Conservation (phyloP, 92 coral and sea anemone genomes). For the Paragorgia papillata region DNA sequence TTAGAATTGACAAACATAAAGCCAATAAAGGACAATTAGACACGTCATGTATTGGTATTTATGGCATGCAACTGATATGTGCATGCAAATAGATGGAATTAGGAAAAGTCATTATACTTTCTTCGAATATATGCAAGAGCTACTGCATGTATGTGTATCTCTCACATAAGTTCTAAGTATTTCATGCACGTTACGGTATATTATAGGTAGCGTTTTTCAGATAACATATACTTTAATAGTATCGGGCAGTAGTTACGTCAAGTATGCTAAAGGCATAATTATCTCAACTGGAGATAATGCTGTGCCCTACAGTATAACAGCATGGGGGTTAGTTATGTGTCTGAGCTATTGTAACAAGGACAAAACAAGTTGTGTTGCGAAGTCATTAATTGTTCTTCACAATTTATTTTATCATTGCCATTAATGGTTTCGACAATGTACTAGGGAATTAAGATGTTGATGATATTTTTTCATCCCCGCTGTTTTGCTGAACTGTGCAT, state of each 20-base stretch:
- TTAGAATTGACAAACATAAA: not conserved
- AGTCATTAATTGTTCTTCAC: not conserved
- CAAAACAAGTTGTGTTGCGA: not conserved
- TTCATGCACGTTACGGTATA: no score
- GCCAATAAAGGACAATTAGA: no score
- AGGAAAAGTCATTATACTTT: no score
- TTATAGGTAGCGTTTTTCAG: no score
- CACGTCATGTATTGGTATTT: no score
- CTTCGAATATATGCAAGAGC: no score
- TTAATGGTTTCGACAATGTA: constrained; percentile 7
- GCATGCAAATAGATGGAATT: no score
- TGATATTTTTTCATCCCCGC: not conserved
- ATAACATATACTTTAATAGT: no score
- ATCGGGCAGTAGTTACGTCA: no score
- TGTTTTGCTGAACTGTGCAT: not conserved
- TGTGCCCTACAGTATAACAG: constrained; percentile 2
- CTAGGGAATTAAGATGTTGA: not conserved
- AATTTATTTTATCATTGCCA: not conserved
- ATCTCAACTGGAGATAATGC: not conserved
- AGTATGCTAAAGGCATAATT: not conserved
- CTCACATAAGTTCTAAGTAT: no score
- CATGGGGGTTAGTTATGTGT: not conserved
- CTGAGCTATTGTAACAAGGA: not conserved
- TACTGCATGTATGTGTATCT: no score
- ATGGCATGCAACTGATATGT: no score